Evolutionary conservation across 92 coral and sea anemone species (phyloP).

Genomic region (Phenganax subtilis): DNA sequence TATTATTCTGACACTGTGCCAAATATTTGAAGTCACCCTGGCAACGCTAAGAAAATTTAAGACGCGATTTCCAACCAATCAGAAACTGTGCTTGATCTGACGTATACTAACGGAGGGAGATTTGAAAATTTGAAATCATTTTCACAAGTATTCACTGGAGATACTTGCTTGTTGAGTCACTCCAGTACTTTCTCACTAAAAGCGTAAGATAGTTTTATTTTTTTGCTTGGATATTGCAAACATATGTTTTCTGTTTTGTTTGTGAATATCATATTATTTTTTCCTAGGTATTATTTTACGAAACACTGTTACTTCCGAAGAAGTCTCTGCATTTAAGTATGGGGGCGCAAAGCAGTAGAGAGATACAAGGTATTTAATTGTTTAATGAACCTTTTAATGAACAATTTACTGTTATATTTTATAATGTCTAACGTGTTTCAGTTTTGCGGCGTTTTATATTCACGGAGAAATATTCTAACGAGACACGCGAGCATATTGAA

Average conservation of each 20-base stretch:
- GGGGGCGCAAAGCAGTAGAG: slow-evolving; percentile 24
- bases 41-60: neutral
- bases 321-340: neutral
- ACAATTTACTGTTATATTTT: neutral
- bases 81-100: neutral
- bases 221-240: neutral
- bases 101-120: slow-evolving; percentile 37
- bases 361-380: slow-evolving; percentile 8
- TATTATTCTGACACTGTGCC: too few species aligned
- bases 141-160: neutral
- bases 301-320: neutral
- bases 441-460: too few species aligned
- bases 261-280: neutral
- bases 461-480: too few species aligned
- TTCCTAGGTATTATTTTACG: neutral
- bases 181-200: neutral
- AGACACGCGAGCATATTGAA: neutral
- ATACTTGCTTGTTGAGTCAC: slow-evolving; percentile 3
- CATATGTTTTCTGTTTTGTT: neutral
- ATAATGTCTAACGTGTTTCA: neutral
- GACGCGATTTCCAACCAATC: slow-evolving; percentile 1
- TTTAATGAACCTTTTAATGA: neutral
- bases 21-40: neutral
- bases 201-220: neutral
- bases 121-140: slow-evolving; percentile 20